A percentile compares a stretch with the other conserved stretches of the same genome.
Evolutionary conservation across 2,888 invertebrate genomes (phyloP).

Genomic region (Agonopterix heracliana): DNA sequence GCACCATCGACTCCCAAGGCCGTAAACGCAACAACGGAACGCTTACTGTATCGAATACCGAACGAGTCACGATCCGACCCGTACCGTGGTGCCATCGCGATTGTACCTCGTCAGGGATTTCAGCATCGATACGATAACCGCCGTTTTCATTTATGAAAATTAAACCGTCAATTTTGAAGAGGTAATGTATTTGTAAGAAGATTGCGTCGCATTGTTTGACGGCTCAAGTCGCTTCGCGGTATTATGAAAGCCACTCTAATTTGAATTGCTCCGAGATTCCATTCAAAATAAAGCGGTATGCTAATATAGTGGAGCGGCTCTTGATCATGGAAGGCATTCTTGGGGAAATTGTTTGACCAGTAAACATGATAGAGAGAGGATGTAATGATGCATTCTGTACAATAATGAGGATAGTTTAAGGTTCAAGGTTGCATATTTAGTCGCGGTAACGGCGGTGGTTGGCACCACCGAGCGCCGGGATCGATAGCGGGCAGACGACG

Average conservation of each 20-base stretch:
- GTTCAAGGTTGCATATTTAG: slow-evolving; percentile 65
- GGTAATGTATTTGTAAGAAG: slow-evolving; percentile 16
- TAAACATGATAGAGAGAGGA: slow-evolving; percentile 4
- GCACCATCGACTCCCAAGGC: slow-evolving; percentile 56
- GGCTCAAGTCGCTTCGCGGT: slow-evolving; percentile 1
- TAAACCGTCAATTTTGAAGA: slow-evolving; percentile 9
- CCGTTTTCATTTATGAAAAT: slow-evolving; percentile 6
- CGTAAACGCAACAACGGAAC: slow-evolving; percentile 56
- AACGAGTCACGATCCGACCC: slow-evolving; percentile 52
- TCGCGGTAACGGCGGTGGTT: slow-evolving; percentile 46
- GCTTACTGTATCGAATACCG: slow-evolving; percentile 47
- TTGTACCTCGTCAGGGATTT: slow-evolving; percentile 28
- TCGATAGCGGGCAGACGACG: slow-evolving; percentile 65
- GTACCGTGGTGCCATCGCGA: slow-evolving; percentile 33
- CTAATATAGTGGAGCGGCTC: no score
- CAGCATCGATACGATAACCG: slow-evolving; percentile 30
- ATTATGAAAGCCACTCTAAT: slow-evolving; percentile 1
- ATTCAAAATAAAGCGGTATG: no score
- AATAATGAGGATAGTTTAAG: slow-evolving; percentile 46
- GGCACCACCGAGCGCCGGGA: slow-evolving; percentile 56
- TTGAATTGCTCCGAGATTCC: no score
- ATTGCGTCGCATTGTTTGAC: slow-evolving; percentile 1
- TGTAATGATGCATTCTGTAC: slow-evolving; percentile 31
- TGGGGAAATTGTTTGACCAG: background rate
- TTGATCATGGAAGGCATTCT: no score